A percentile compares a stretch with the other conserved stretches of the same genome.
These are phyloP conservation scores for Sinocyclocheilus grahami DNA, from an alignment of 2,113 vertebrate genomes.

Conservation along the genomic window DNA sequence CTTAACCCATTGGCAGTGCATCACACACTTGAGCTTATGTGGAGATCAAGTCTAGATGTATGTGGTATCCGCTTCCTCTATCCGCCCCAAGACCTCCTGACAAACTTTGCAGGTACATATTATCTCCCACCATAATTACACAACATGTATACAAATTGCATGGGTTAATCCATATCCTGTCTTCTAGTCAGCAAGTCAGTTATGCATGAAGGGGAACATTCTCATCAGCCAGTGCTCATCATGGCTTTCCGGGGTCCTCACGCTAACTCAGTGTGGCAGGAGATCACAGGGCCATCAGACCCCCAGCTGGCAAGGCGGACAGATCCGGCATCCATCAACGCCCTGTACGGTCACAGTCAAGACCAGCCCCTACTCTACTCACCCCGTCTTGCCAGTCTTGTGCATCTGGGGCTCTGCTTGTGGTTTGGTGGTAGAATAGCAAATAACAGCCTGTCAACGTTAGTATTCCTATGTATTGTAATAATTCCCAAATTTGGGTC, in stretches of 20 bases:
- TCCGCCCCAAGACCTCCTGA: conserved; percentile 60
- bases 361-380: conserved; percentile 45
- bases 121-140: neutral
- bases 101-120: conserved; percentile 66
- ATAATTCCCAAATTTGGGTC: neutral
- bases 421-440: conserved; percentile 75
- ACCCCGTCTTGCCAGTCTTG: conserved; percentile 35
- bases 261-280: conserved; percentile 61
- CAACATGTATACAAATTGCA: neutral
- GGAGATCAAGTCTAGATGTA: conserved; percentile 67
- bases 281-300: conserved; percentile 61
- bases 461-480: neutral
- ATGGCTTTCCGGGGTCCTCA: conserved; percentile 68
- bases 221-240: conserved; percentile 59
- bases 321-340: conserved; percentile 35
- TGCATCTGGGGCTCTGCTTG: conserved; percentile 71
- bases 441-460: conserved; percentile 3
- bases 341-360: conserved; percentile 51
- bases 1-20: conserved; percentile 68
- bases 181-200: conserved; percentile 62
- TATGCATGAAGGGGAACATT: conserved; percentile 7
- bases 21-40: conserved; percentile 70
- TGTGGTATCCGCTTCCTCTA: conserved; percentile 75
- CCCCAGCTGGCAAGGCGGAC: conserved; percentile 44
- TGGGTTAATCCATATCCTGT: conserved; percentile 6